Base-by-base conservation (phyloP, 1,140 invertebrate genomes). In the Brachionus calyciflorus region DNA sequence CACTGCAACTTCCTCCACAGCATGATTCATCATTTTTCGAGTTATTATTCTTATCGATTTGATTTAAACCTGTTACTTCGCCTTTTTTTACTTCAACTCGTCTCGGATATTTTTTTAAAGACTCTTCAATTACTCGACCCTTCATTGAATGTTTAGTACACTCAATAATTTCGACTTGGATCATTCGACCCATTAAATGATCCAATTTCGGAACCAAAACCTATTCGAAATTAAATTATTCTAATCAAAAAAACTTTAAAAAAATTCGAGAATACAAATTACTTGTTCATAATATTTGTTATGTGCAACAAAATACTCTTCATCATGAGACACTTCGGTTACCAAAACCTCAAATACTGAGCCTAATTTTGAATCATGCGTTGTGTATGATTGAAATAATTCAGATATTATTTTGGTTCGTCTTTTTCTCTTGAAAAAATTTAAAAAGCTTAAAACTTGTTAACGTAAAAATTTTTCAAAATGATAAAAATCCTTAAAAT, bases 281-380 rank as follows among this genome's bases (percentile, higher is more conserved):
- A 89, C 90, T 87, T 99, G 96, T 83, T 98, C 93, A 83, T 99
- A 99, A 81, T 86, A 92, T 82, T 96, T 93, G 84, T 98, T 98
- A 84, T 99, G 96, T 0, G 89, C 94, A 2, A 98, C 95, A 82
- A 89, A 96, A 85, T 93, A 91, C 46, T 90, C 87, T 80, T 91
- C 91, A 83, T 98, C 95, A 81, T 95, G 90, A 0, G 96, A 94
- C 53, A 92, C 83, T 85, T 98, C 96, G 0, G 95, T 98, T 0
- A 98, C 92, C 0, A 98, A 83, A 1, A 98, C 91, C 10, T 90
- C 87, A 77, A 96, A 90, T 6, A 89, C 82, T 78, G 91, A 82
- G 1, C 93, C 92, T 1, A 94, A 81, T 83, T 91, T 88, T 19
- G 91, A 86, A 0, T 87, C 87, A 82, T 97, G 97, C 0, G 93